Evolutionary conservation across 2,888 invertebrate species (phyloP), one percentile per base, ranked within the genome.

Genomic region (Drosophila emarginata): DNA sequence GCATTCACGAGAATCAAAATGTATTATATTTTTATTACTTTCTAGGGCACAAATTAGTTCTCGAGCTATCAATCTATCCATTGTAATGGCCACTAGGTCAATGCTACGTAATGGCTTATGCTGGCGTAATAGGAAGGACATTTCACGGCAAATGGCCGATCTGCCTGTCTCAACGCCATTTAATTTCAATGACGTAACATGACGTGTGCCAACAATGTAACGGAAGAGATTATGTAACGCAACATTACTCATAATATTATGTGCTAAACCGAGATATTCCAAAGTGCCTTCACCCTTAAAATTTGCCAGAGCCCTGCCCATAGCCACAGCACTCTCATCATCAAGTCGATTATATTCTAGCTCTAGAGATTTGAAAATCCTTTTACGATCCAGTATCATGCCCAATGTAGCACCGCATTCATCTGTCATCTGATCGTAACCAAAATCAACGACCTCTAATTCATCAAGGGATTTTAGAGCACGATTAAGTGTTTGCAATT

Each of bases 381-480:
- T 51, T 0, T 66, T 73, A 2, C 75, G 67, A 0, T 78, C 60
- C 1, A 91, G 67, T 1, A 89, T 79, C 21, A 79, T 68, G 12
- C 65, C 78, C 4, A 91, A 53, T 0, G 76, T 65, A 1, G 68
- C 57, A 4, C 72, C 80, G 2, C 91, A 89, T 21, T 89, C 80
- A 21, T 91, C 89, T 0, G 63, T 11, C 36, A 91, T 75, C 32
- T 88, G 79, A 67, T 90, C 84, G 61, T 73, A 83, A 0, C 85
- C 87, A 26, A 91, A 89, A 54, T 91, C 91, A 1, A 91, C 56
- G 0, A 76, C 67, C 40, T 90, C 86, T 5, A 90, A 53, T 0
- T 26, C 4, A 5, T 64, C 60, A 7, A 90, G n/a, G 0, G 39
- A n/a, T 3, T 74, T 81, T 0, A 91, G 61, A 0, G 68, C 70